Conservation (phyloP, 53 echinoderm and acorn worm genomes). For the Holothuria leucospilota region DNA sequence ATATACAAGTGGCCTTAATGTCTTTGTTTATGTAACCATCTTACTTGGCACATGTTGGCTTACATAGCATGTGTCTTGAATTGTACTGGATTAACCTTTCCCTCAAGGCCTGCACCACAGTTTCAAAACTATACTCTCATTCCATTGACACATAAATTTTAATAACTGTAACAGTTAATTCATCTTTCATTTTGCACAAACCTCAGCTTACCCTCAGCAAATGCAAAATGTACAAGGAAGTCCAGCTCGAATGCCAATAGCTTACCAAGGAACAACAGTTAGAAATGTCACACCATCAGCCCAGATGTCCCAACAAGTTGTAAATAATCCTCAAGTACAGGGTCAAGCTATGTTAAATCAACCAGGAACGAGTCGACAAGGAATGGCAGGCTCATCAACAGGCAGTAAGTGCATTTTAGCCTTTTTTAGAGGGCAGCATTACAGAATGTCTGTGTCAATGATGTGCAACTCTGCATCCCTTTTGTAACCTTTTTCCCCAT, state of each 20-base stretch:
- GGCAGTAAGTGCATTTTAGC: conserved; percentile 25
- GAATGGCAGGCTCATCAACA: conserved; percentile 12
- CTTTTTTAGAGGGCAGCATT: conserved; percentile 8
- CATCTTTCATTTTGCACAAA: too few species aligned
- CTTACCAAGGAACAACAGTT: conserved; percentile 32
- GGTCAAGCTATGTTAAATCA: conserved; percentile 30
- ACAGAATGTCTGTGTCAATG: neutral
- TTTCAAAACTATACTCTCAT: too few species aligned
- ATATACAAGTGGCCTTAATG: too few species aligned
- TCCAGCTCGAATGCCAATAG: conserved; percentile 9
- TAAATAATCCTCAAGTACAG: neutral
- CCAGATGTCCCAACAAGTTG: conserved; percentile 1
- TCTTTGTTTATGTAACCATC: too few species aligned
- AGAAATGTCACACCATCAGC: neutral
- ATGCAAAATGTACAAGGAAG: conserved; percentile 30
- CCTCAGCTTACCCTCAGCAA: neutral
- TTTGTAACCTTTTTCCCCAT: too few species aligned
- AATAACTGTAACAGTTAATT: too few species aligned
- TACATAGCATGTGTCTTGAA: too few species aligned
- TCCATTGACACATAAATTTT: too few species aligned
- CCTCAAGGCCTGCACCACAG: too few species aligned
- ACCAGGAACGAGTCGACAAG: conserved; percentile 31
- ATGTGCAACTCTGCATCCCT: too few species aligned
- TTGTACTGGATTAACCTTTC: too few species aligned
- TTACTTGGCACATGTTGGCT: too few species aligned